Evolutionary conservation across 92 coral and sea anemone genomes (phyloP), one percentile per base, ranked within the genome.

Genomic region (Zoanthus sociatus): DNA sequence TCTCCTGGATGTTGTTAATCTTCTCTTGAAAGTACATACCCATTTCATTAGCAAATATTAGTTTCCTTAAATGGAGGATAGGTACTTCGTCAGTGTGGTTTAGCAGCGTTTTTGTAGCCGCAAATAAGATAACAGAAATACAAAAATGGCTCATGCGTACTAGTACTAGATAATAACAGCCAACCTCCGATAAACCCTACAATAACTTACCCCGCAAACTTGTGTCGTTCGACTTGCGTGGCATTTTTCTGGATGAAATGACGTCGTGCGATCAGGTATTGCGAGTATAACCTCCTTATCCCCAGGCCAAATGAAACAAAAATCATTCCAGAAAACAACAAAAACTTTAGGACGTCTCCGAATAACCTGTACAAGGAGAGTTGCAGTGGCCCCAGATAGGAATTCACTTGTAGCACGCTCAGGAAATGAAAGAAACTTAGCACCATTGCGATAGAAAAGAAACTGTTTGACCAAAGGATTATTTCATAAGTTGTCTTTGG

Each of bases 291-390:
- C 53, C 92, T 91, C 56, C 96, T 90, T 77, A 95, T 67, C 56
- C 98, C 92, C 10, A 95, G 75, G 5, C 92, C 95, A 87, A 93
- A 95, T 1, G 98, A 95, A 31, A 93, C 58, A 60, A 95, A 93
- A 76, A 95, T 73, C 21, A 89, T 79, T n/a, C 86, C 90, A 55
- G 93, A 91, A 66, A 95, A 91, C 33, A 91, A 16, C 88, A 95
- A 77, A 61, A 95, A 95, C 90, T 93, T 94, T 14, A 88, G 42
- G 12, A 94, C 95, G 54, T 94, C 98, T 26, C 86, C 87, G 37
- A 92, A 83, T 75, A 94, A 79, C 31, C 78, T 87, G 83, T 94
- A 94, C 55, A 94, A 56, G 18, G 98, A 94, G 15, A 94, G 88
- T 84, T 94, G 95, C 90, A 93, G 44, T 20, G 98, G 98, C 10